phyloP scores from a whole-genome alignment of 1,140 invertebrate genomes.

The Anthonomus grandis region DNA sequence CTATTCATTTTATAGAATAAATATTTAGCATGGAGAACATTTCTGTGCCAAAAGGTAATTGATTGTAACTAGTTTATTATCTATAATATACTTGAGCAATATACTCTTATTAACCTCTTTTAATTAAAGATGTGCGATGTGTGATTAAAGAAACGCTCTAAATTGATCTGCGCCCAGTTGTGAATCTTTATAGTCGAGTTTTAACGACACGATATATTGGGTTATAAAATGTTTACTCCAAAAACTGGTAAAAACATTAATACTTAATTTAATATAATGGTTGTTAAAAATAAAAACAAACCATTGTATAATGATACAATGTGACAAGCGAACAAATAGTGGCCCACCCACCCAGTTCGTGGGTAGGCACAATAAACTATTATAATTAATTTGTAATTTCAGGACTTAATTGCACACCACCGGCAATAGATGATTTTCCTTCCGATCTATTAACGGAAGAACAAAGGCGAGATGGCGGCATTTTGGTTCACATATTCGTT shows the following conservation, averaged over 20 bases:
- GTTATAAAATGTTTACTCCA: background rate
- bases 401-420: constrained; percentile 79
- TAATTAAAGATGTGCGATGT: too few relatives aligned
- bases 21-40: too few relatives aligned
- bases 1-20: too few relatives aligned
- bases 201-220: too few relatives aligned
- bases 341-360: background rate
- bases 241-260: background rate
- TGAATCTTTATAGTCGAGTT: too few relatives aligned
- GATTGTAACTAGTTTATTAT: too few relatives aligned
- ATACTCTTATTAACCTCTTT: too few relatives aligned
- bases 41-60: too few relatives aligned
- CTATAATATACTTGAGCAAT: too few relatives aligned
- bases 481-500: constrained; percentile 77
- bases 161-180: too few relatives aligned
- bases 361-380: too few relatives aligned
- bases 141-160: too few relatives aligned
- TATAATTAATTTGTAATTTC: constrained; percentile 15
- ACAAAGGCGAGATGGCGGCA: constrained; percentile 74
- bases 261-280: background rate
- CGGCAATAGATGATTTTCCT: constrained; percentile 84
- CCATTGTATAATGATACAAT: background rate
- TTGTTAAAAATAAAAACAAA: background rate
- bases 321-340: background rate
- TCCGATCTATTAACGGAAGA: constrained; percentile 75